Percentiles rank a stretch among this genome's conserved stretches.
Conservation (phyloP, 2,797 vertebrate genomes). For the Ambastaia sidthimunki region DNA sequence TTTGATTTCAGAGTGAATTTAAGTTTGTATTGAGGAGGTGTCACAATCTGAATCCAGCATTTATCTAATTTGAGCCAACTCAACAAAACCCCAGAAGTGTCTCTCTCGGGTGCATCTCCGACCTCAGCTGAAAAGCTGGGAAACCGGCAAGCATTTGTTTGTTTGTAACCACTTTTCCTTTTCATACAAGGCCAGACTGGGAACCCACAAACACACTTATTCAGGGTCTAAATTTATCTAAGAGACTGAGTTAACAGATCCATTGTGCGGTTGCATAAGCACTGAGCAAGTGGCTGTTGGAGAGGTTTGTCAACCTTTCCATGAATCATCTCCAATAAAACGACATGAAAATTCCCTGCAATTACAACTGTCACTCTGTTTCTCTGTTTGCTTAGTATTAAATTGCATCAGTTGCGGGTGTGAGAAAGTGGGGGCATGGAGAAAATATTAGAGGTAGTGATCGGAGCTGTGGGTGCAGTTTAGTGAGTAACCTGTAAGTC, state of each 20-base stretch:
- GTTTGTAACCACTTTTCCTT: conserved; percentile 72
- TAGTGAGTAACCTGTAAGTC: not conserved
- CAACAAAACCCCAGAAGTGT: not conserved
- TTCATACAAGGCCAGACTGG: conserved; percentile 73
- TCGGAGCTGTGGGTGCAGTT: not conserved
- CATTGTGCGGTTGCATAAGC: conserved; percentile 16
- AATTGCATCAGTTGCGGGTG: conserved; percentile 60
- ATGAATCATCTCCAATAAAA: conserved; percentile 25
- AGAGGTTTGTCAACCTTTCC: conserved; percentile 26
- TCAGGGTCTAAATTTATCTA: conserved; percentile 78
- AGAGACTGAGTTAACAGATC: conserved; percentile 66
- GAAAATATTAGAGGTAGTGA: not conserved
- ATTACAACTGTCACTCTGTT: conserved; percentile 35
- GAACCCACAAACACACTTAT: conserved; percentile 65
- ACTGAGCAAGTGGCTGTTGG: not conserved
- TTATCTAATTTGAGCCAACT: conserved; percentile 9
- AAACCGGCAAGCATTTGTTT: conserved; percentile 65
- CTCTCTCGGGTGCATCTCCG: not conserved
- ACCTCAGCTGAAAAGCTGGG: conserved; percentile 54
- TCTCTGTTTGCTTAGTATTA: conserved; percentile 26
- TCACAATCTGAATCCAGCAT: conserved; percentile 7
- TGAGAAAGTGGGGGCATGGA: conserved; percentile 21
- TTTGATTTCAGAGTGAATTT: not conserved
- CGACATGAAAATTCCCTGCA: conserved; percentile 27
- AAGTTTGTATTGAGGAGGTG: not conserved